These are phyloP conservation scores for Tenthredo livida DNA, from an alignment of 2,888 invertebrate genomes.

Conservation along the genomic window DNA sequence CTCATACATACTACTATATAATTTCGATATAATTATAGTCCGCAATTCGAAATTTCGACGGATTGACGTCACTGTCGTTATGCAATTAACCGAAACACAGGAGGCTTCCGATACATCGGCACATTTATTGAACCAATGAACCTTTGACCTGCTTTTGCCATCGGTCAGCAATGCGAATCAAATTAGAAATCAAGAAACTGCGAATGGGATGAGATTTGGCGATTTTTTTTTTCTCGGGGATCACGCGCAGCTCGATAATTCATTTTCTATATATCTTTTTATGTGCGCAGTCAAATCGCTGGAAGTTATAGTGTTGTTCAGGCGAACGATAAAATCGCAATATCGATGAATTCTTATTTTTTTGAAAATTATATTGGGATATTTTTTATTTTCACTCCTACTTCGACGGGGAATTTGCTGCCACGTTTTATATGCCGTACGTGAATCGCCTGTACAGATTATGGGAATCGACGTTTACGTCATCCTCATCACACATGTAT, in stretches of 20 bases:
- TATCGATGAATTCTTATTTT: background rate
- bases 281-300: background rate
- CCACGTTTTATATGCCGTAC: background rate
- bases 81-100: background rate
- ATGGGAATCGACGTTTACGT: constrained; percentile 19
- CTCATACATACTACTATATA: no score
- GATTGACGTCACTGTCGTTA: background rate
- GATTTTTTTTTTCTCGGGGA: background rate
- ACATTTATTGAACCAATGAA: background rate
- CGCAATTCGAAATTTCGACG: background rate
- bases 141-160: background rate
- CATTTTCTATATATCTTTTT: no score
- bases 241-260: background rate
- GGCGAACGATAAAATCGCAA: background rate
- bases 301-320: background rate
- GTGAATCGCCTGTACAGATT: background rate
- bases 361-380: background rate
- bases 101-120: background rate
- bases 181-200: no score
- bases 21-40: background rate
- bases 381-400: background rate
- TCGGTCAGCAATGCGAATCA: no score
- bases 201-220: no score
- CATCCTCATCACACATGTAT: background rate
- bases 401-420: background rate